Conservation (phyloP, 1,140 invertebrate species). For the Pissodes strobi region DNA sequence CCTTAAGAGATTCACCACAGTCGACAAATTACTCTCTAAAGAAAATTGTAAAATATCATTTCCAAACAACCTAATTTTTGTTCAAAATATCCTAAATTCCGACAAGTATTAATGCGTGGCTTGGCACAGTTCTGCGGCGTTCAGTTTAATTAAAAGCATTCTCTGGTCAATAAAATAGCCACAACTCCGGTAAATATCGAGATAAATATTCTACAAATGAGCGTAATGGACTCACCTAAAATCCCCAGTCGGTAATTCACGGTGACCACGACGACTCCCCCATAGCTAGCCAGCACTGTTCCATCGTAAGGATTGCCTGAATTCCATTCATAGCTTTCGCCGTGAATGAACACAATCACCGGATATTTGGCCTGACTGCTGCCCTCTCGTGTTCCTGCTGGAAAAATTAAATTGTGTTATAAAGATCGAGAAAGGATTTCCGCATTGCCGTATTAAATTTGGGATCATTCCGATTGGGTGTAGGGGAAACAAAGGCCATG, state of each 20-base stretch:
- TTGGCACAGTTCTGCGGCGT: too few relatives aligned
- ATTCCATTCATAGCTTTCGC: conserved; percentile 95
- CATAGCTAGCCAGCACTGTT: conserved; percentile 87
- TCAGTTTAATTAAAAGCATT: too few relatives aligned
- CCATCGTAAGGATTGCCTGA: conserved; percentile 96
- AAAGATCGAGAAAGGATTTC: not conserved
- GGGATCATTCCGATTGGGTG: conserved; percentile 1
- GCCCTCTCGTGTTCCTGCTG: conserved; percentile 72
- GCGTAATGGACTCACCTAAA: conserved; percentile 76
- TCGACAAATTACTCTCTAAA: too few relatives aligned
- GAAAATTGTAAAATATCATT: too few relatives aligned
- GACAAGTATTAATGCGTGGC: too few relatives aligned
- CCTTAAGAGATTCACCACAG: too few relatives aligned
- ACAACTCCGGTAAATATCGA: too few relatives aligned
- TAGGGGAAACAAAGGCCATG: too few relatives aligned
- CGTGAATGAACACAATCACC: conserved; percentile 93
- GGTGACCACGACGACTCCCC: conserved; percentile 92
- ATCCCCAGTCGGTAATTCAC: conserved; percentile 97
- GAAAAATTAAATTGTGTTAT: conserved; percentile 49
- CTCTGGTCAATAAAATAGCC: too few relatives aligned
- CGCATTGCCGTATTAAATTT: not conserved
- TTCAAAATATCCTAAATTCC: too few relatives aligned
- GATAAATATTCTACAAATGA: too few relatives aligned
- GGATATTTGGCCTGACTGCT: conserved; percentile 68
- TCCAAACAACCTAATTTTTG: too few relatives aligned